Base-by-base conservation (phyloP, 2,888 invertebrate genomes). In the Nipponacmea schrenckii region DNA sequence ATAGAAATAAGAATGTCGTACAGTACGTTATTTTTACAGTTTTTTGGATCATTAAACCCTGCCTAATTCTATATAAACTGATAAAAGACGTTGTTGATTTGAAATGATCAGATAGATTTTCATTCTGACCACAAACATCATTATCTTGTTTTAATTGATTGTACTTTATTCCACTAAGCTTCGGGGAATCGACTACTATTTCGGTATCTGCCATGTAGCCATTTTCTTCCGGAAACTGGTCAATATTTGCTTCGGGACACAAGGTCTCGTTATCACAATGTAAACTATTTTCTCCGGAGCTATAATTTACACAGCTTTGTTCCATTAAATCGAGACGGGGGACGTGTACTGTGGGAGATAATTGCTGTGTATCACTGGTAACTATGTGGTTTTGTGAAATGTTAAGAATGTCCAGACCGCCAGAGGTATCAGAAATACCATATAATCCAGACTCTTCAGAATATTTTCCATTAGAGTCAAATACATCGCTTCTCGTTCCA, bases 11-110 rank as follows among this genome's bases (percentile, higher is more conserved):
- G 69, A 91, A 84, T 4, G 91, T 91, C 0, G 91, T 90, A 26
- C 90, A 84, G 76, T 91, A 91, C 2, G 91, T 91, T 45, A 91
- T 89, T 68, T 91, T 89, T 67, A 92, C 88, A 26, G 91, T 90
- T 78, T 89, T 88, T 73, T 87, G 89, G 68, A 91, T 89, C 81
- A 91, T 89, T 15, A 88, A 88, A 70, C 83, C 80, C 69, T 82
- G 82, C 10, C 81, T 76, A 24, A 82, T 83, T 7, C 82, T 67
- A 64, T 79, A 73, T 27, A 84, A 71, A 26, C 81, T 81, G 17
- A 79, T 69, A 2, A 80, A 78, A 20, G 79, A 70, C 27, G 79
- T 68, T 44, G 67, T 50, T 69, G 77, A 69, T 76, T 78, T 66
- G 39, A 70, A 66, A 44, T 70, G 64, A 15, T 65, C 70, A n/a